These are phyloP conservation scores for Scrobipalpa costella DNA, from an alignment of 2,888 invertebrate species.

Conservation along the genomic window DNA sequence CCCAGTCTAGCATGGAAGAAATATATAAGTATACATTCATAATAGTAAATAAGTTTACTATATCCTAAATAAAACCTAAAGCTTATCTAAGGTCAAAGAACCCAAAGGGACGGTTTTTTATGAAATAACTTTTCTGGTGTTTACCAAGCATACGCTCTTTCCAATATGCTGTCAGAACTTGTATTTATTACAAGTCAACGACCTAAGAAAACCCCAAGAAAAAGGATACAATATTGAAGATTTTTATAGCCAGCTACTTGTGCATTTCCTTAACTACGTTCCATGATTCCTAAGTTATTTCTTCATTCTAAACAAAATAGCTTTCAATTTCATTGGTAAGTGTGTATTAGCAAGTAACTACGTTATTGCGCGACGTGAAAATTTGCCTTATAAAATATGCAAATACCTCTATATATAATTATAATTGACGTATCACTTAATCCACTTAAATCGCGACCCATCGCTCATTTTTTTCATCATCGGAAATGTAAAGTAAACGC, in stretches of 20 bases:
- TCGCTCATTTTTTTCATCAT: constrained; percentile 24
- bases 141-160: not conserved
- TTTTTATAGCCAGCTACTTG: not conserved
- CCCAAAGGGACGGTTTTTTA: not conserved
- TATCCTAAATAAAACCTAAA: too few relatives aligned
- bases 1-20: too few relatives aligned
- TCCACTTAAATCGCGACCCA: constrained; percentile 24
- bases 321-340: not conserved
- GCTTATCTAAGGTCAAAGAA: not conserved
- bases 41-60: not conserved
- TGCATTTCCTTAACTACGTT: too few relatives aligned
- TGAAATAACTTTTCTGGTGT: not conserved
- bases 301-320: too few relatives aligned
- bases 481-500: constrained; percentile 24
- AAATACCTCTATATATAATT: not conserved
- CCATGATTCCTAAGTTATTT: too few relatives aligned
- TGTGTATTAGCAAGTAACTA: not conserved
- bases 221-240: not conserved
- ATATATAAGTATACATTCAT: too few relatives aligned
- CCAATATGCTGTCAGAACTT: not conserved
- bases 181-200: not conserved
- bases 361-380: not conserved
- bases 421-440: constrained; percentile 5
- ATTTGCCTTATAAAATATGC: not conserved
- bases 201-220: not conserved